These are phyloP conservation scores for Hymenochirus boettgeri DNA, from an alignment of 2,113 vertebrate genomes.

Conservation along the genomic window DNA sequence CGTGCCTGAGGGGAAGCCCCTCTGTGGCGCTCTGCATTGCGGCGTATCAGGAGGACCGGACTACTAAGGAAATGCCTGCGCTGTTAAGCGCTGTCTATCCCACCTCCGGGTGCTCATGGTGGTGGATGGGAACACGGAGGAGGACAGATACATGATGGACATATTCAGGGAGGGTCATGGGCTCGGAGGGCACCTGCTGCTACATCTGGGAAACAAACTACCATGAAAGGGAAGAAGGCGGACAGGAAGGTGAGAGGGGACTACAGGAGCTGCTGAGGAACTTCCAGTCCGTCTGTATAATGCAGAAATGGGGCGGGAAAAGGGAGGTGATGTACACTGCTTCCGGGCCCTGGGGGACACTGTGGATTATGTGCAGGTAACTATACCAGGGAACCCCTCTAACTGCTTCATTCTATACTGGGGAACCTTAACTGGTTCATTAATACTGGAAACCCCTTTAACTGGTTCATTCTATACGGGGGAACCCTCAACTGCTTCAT, in stretches of 20 bases:
- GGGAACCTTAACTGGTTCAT: too few relatives aligned
- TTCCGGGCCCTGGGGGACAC: slow-evolving; percentile 90
- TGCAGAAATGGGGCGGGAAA: slow-evolving; percentile 98
- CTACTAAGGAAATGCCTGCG: slow-evolving; percentile 92
- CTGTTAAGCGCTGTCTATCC: slow-evolving; percentile 84
- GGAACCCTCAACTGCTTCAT: too few relatives aligned
- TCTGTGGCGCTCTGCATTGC: slow-evolving; percentile 91
- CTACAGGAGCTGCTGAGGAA: slow-evolving; percentile 72
- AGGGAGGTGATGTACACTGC: slow-evolving; percentile 98
- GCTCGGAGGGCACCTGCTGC: slow-evolving; percentile 71
- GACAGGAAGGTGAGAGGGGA: slow-evolving; percentile 56
- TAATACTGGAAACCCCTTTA: too few relatives aligned
- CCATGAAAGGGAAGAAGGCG: slow-evolving; percentile 60
- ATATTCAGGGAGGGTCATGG: slow-evolving; percentile 94
- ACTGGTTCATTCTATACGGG: too few relatives aligned
- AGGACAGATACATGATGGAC: slow-evolving; percentile 95
- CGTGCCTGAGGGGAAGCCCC: slow-evolving; percentile 58
- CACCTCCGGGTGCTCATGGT: slow-evolving; percentile 93
- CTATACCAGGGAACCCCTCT: too few relatives aligned
- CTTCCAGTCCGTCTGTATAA: slow-evolving; percentile 82
- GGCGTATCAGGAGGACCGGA: slow-evolving; percentile 91
- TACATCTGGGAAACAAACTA: slow-evolving; percentile 93
- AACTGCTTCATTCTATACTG: too few relatives aligned
- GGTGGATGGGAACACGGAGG: slow-evolving; percentile 87
- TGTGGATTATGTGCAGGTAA: slow-evolving; percentile 97